Base-by-base conservation (phyloP, 2,888 invertebrate species). In the Drosophila dives region DNA sequence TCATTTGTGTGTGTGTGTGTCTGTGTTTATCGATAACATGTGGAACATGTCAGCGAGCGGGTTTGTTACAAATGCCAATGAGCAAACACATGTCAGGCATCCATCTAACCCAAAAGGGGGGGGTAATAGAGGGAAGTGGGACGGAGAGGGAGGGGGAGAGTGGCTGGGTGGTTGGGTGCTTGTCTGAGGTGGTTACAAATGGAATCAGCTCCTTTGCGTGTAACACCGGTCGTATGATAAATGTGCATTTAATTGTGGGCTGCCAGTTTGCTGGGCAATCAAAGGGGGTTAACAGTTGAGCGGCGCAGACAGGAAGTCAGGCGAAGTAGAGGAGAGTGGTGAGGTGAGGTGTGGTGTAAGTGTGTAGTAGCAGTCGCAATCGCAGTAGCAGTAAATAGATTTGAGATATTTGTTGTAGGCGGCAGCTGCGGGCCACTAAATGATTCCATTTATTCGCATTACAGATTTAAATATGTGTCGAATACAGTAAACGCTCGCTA, bases 241-340 rank as follows among this genome's bases (percentile, higher is more conserved):
- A 85, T 85, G 88, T 81, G 83, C 86, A 81, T 87, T 85, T 85
- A 85, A 85, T 87, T 79, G 88, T 58, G 55, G 65, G 58, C 71
- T 72, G 70, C 64, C 79, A 78, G 36, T 10, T 56, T 12, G 29
- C 54, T 10, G 42, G 61, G 55, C 61, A 55, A n/a, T 3, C 56
- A 26, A 53, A 33, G 40, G 23, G 36, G 45, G 36, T 17, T 17
- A n/a, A 42, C 17, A 15, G 51, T 1, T 45, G 2, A 32, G 17
- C 2, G 36, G 15, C 36, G 3, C 38, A 38, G 29, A 29, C 26
- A 26, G 26, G 26, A 26, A 26, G 26, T 26, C 26, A 26, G 26
- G 26, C 5, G 26, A 26, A 11, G 20, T 11, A 11, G 23, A 20
- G 32, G 1, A 17, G 11, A 17, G 48, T 11, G 29, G 29, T 5